phyloP scores from a whole-genome alignment of 2,888 invertebrate species.

The Vannuccia rotundouncinata region DNA sequence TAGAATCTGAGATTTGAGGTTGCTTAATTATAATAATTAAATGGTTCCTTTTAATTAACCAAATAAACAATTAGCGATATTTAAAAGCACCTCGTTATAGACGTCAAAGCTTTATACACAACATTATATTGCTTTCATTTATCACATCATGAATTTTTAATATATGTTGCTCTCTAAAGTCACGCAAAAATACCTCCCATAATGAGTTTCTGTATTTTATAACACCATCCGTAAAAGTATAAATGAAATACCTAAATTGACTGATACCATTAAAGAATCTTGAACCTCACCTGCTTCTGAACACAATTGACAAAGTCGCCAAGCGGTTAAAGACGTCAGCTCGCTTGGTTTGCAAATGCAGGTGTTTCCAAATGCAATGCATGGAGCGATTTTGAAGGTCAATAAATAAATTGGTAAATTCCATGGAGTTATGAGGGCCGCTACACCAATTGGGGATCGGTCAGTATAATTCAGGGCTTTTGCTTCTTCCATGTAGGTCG shows the following conservation, averaged over 20 bases:
- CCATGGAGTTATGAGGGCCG: slow-evolving; percentile 61
- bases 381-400: slow-evolving; percentile 59
- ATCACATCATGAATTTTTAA: no score
- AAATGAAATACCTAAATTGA: no score
- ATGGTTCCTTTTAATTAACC: no score
- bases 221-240: neutral
- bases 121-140: no score
- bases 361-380: slow-evolving; percentile 50
- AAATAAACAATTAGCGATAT: no score
- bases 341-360: slow-evolving; percentile 62
- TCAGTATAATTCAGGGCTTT: slow-evolving; percentile 58
- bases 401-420: slow-evolving; percentile 61
- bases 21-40: no score
- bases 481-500: slow-evolving; percentile 44
- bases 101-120: no score
- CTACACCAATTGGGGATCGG: slow-evolving; percentile 59
- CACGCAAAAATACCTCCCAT: no score
- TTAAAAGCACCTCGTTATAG: no score
- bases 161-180: no score
- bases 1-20: no score
- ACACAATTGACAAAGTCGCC: slow-evolving; percentile 58
- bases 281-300: slow-evolving; percentile 58
- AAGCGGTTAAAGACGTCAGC: slow-evolving; percentile 61
- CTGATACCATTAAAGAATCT: no score
- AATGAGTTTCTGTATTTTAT: neutral